Percentiles rank a stretch among this genome's conserved stretches.
Conservation (phyloP, 2,113 vertebrate species). For the Phoxinus phoxinus region DNA sequence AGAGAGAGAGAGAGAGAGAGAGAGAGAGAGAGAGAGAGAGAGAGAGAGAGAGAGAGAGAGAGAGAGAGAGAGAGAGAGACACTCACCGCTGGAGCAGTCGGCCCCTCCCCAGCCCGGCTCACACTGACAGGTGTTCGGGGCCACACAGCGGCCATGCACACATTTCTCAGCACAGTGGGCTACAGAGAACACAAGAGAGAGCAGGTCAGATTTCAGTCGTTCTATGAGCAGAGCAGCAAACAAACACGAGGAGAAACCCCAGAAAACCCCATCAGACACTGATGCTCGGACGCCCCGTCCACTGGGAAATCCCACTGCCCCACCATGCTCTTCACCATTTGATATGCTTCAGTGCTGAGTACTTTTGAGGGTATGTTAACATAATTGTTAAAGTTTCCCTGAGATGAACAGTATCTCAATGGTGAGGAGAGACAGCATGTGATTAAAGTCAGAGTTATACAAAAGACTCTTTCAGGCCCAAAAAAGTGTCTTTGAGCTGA, state of each 20-base stretch:
- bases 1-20: conserved; percentile 24
- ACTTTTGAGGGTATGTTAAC: neutral
- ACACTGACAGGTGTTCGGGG: conserved; percentile 99
- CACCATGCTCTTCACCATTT: neutral
- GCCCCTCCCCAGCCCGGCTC: conserved; percentile 98
- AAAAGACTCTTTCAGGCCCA: conserved; percentile 57
- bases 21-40: neutral
- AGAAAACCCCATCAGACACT: neutral
- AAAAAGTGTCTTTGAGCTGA: conserved; percentile 51
- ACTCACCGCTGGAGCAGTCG: conserved; percentile 99
- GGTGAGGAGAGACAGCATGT: conserved; percentile 60
- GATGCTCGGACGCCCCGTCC: neutral
- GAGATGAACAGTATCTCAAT: conserved; percentile 12
- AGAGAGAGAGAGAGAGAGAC: conserved; percentile 58
- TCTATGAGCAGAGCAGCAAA: conserved; percentile 35
- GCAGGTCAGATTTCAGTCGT: conserved; percentile 61
- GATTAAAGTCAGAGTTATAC: conserved; percentile 60
- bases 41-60: conserved; percentile 19
- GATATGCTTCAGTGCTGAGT: neutral
- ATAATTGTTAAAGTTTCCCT: neutral
- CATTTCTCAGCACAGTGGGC: conserved; percentile 95
- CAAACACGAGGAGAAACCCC: conserved; percentile 32
- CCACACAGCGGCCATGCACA: conserved; percentile 92
- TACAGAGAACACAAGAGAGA: conserved; percentile 73
- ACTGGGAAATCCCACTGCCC: neutral